phyloP scores from a whole-genome alignment of 2,888 invertebrate species.

The Caenorhabditis sulstoni region DNA sequence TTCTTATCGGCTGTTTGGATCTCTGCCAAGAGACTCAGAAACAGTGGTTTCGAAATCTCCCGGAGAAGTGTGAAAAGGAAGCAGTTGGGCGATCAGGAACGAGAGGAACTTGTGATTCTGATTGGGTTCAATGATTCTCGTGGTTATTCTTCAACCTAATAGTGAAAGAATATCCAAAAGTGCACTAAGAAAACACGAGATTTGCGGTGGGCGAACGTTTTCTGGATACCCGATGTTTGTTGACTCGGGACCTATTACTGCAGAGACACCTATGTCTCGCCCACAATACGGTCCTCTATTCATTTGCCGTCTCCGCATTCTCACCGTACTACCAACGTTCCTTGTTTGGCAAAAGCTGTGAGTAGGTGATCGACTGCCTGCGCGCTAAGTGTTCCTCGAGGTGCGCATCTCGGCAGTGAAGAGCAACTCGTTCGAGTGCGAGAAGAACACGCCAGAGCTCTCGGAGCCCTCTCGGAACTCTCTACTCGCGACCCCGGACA shows the following conservation, averaged over 20 bases:
- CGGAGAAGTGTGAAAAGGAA: slow-evolving; percentile 6
- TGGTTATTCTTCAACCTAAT: no score
- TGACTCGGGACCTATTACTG: slow-evolving; percentile 14
- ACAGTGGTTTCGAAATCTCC: slow-evolving; percentile 37
- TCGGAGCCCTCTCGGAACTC: neutral
- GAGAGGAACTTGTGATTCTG: no score
- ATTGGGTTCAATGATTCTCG: no score
- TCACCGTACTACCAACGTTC: slow-evolving; percentile 11
- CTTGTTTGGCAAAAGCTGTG: slow-evolving; percentile 54
- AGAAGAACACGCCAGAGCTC: slow-evolving; percentile 18
- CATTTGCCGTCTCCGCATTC: slow-evolving; percentile 2
- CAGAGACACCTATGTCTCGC: slow-evolving; percentile 3
- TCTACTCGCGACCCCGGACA: slow-evolving; percentile 2
- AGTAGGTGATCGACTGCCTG: slow-evolving; percentile 44
- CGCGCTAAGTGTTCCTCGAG: slow-evolving; percentile 52
- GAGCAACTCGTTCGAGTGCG: slow-evolving; percentile 56
- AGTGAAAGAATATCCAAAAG: neutral
- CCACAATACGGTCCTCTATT: slow-evolving; percentile 26
- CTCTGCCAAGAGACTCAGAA: slow-evolving; percentile 6
- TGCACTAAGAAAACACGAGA: neutral
- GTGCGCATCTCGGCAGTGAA: slow-evolving; percentile 58
- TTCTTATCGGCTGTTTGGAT: slow-evolving; percentile 40
- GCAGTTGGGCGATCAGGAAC: neutral
- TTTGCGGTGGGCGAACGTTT: slow-evolving; percentile 5
- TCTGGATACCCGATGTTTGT: slow-evolving; percentile 16